A percentile compares a stretch with the other conserved stretches of the same genome.
These are phyloP conservation scores for Columbina picui DNA, from an alignment of 2,113 vertebrate species.

Conservation along the genomic window DNA sequence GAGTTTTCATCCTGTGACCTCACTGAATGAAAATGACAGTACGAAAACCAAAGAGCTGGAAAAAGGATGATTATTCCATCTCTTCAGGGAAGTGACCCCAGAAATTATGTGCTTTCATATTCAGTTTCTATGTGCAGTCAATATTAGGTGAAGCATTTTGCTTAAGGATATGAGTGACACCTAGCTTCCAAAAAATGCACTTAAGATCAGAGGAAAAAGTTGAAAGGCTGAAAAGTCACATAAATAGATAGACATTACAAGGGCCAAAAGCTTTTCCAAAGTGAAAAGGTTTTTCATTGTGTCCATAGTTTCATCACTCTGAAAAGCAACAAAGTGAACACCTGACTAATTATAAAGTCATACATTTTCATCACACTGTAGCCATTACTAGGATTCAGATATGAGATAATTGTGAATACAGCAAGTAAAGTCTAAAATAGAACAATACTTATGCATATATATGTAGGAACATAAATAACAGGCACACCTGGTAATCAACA, in stretches of 20 bases:
- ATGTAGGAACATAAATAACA: neutral
- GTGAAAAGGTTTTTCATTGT: neutral
- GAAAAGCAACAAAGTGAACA: neutral
- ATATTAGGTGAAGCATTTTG: neutral
- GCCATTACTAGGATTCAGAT: neutral
- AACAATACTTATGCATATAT: neutral
- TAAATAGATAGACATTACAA: neutral
- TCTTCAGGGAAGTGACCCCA: neutral
- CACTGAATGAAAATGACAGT: neutral
- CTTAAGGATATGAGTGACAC: neutral
- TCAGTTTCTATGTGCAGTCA: neutral
- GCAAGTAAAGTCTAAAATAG: neutral
- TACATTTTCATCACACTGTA: neutral
- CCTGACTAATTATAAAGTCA: neutral
- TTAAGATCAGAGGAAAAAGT: neutral
- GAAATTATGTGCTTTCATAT: neutral
- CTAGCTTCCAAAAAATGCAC: neutral
- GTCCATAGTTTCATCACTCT: neutral
- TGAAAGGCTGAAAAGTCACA: neutral
- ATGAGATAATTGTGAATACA: neutral
- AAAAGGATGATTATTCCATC: neutral
- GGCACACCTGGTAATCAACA: neutral
- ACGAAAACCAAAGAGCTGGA: conserved; percentile 9
- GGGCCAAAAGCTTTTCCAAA: neutral
- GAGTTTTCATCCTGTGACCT: neutral